phyloP scores from a whole-genome alignment of 2,113 vertebrate species.

The Chlorocebus sabaeus region DNA sequence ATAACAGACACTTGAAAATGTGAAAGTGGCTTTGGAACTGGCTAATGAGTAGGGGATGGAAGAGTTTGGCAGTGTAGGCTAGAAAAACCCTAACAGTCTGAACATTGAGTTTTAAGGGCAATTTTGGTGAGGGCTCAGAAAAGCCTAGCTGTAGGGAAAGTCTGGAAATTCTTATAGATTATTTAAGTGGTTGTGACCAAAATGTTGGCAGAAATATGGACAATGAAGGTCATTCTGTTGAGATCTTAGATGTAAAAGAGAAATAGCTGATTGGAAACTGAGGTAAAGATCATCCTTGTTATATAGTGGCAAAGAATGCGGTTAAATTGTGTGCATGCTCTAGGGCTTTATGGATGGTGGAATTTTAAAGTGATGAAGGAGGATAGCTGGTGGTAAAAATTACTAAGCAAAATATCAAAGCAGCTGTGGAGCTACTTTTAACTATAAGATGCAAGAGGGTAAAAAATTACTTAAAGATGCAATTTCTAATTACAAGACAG shows the following conservation, averaged over 20 bases:
- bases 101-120: not conserved
- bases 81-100: not conserved
- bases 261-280: not conserved
- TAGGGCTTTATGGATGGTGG: not conserved
- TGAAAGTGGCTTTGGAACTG: not conserved
- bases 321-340: not conserved
- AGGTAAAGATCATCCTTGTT: not conserved
- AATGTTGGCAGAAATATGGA: not conserved
- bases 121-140: not conserved
- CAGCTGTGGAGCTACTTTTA: not conserved
- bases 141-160: not conserved
- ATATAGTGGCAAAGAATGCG: not conserved
- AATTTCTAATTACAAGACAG: not conserved
- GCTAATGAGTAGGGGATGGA: not conserved
- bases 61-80: not conserved
- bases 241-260: not conserved
- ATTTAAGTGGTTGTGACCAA: not conserved
- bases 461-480: not conserved
- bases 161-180: not conserved
- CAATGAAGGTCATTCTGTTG: not conserved
- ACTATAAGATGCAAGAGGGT: not conserved
- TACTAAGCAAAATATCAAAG: not conserved
- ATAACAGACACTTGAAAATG: not conserved
- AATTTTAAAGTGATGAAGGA: not conserved
- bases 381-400: not conserved